Base-by-base conservation (phyloP, 2,888 invertebrate genomes). In the Tubulanus polymorphus region DNA sequence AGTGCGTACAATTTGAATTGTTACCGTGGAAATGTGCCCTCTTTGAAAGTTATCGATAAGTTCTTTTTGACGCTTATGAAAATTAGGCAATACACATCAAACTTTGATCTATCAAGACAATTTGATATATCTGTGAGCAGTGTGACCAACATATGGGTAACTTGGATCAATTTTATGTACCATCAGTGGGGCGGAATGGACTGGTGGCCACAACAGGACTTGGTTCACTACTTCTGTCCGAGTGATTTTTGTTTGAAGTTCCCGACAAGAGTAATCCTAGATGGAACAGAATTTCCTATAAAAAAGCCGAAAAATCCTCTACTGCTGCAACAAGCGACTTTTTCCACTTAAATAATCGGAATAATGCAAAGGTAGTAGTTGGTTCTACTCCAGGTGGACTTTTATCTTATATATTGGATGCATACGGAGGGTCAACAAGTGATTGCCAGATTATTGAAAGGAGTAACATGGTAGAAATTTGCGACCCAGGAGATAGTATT, bases 381-480 rank as follows among this genome's bases (percentile, higher is more conserved):
- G 56, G 59, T 26, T 37, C 35, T 3, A 47, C 56, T 32, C 56
- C 56, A 26, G 53, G 53, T 23, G 53, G 53, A 8, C 25, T 59
- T 32, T 26, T 50, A 1, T 41, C 41, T 12, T 56, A 37, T 41
- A 30, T 56, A 2, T 56, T 56, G 5, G 25, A n/a, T 23, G 49
- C 57, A 26, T 61, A 56, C 48, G 59, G 51, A 30, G 63, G 61
- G 26, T 57, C 59, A 12, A 59, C 60, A n/a, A 63, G 58, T 57
- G 64, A 61, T 37, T 41, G 59, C 10, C 61, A 61, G 46, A 56
- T 64, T 50, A 54, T 60, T 8, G 63, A 64, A 37, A 32, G 61
- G 15, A 54, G 45, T 18, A 8, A 29, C 8, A 47, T 62, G 1
- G 18, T 48, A 15, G 47, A 20, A 3, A 48, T 55, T 35, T 62